Percentiles rank a stretch among this genome's conserved stretches.
Conservation (phyloP, 2,113 vertebrate genomes). For the Macaca nemestrina region DNA sequence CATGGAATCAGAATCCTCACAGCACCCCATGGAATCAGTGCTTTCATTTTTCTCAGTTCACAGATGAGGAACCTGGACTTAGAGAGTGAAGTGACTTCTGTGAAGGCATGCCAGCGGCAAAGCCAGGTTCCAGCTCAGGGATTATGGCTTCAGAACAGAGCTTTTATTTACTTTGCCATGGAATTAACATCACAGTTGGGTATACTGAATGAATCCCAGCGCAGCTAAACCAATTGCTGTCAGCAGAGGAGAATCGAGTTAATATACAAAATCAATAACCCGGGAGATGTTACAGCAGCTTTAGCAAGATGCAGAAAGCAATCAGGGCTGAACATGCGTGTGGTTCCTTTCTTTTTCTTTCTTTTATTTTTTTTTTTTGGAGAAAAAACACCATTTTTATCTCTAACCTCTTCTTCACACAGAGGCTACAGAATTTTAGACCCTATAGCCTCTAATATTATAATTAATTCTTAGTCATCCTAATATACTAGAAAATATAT, state of each 20-base stretch:
- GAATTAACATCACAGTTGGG: neutral
- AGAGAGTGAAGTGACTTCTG: neutral
- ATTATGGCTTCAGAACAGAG: neutral
- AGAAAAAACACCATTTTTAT: neutral
- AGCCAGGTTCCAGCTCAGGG: neutral
- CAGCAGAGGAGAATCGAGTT: neutral
- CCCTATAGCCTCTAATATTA: neutral
- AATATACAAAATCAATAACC: neutral
- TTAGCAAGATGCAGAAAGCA: neutral
- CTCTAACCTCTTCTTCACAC: neutral
- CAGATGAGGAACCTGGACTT: neutral
- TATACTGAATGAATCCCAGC: neutral
- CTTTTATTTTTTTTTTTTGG: neutral
- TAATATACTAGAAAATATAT: neutral
- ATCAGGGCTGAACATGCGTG: neutral
- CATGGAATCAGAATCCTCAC: neutral
- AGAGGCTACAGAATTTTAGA: neutral
- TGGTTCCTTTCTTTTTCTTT: neutral
- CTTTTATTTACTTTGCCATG: neutral
- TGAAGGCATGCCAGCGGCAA: neutral
- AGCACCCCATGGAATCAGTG: neutral
- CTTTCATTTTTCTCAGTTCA: neutral
- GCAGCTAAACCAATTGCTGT: neutral
- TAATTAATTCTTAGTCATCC: neutral
- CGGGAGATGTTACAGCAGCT: neutral